Evolutionary conservation across 2,113 vertebrate genomes (phyloP), one percentile per base, ranked within the genome.

Genomic region (Desmodus rotundus): DNA sequence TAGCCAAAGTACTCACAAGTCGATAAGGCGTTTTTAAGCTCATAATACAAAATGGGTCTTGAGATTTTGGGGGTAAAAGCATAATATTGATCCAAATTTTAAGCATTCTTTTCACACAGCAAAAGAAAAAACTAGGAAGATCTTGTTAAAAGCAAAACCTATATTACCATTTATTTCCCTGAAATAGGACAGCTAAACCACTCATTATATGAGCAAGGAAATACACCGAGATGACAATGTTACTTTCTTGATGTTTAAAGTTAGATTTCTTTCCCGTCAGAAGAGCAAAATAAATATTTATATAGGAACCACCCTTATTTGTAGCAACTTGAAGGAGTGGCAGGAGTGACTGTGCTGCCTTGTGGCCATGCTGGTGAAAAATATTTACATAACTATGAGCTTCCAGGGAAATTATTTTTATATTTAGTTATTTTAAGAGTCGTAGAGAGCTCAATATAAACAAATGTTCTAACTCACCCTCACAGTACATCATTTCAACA

Each of bases 271-370:
- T 89, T 76, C 74, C 89, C 56, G 47, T 94, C 65, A 95, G 84
- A 96, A 96, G 83, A 97, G 97, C 85, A 97, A 98, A 97, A 96
- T 98, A 98, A 98, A 98, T 98, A 98, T 98, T 98, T 98, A 98
- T 10, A 58, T 13, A 96, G 82, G 95, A 97, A 97, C 98, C 97
- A 98, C 97, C 97, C 97, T 95, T 91, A 95, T 56, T 45, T 94
- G 72, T 36, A 97, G 97, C 82, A 96, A 95, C 97, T 95, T 93
- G 82, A 45, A 97, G 97, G 94, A 97, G 96, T 26, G 87, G 93
- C 87, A 97, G 68, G 58, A 96, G 97, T 87, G 97, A 97, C 92
- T 88, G 67, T 65, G 91, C 70, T 82, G 96, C 95, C 74, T 97
- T 91, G 33, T 3, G 89, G 94, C 80, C 70, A 50, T 1, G 65